Percentiles rank a stretch among this genome's conserved stretches.
These are phyloP conservation scores for Oligia strigilis DNA, from an alignment of 2,888 invertebrate genomes.

Conservation along the genomic window DNA sequence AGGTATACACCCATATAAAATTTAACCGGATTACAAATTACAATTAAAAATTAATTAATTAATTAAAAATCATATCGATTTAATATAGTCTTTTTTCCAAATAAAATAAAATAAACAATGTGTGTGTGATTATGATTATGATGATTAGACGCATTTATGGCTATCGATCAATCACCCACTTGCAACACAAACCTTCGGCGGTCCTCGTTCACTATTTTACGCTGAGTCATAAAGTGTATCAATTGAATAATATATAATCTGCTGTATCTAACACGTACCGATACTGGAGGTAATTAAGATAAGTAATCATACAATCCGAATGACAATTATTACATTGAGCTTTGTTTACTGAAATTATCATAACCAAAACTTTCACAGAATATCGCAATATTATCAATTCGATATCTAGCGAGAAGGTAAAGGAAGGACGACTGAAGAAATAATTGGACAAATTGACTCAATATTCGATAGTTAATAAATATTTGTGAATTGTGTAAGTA, in stretches of 20 bases:
- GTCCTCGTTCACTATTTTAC: background rate
- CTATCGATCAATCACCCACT: constrained; percentile 31
- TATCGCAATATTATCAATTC: background rate
- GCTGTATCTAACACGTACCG: constrained; percentile 30
- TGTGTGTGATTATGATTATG: too few species aligned
- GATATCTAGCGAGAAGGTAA: background rate
- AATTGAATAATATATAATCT: constrained; percentile 17
- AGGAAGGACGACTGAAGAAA: background rate
- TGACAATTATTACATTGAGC: background rate
- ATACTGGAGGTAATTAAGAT: constrained; percentile 25
- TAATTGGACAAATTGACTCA: background rate
- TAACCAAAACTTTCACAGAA: constrained; percentile 12
- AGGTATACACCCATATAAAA: too few species aligned
- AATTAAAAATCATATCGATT: too few species aligned
- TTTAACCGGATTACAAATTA: too few species aligned
- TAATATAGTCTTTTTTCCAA: too few species aligned
- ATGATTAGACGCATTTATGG: background rate
- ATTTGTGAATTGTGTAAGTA: too few species aligned
- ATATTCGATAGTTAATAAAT: too few species aligned
- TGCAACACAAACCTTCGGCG: constrained; percentile 53
- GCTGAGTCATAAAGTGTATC: constrained; percentile 12
- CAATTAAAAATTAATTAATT: too few species aligned
- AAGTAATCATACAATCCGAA: constrained; percentile 3
- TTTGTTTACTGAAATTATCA: constrained; percentile 23
- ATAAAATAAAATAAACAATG: background rate